Conservation (phyloP, 2,797 vertebrate species). For the Oceanodroma leucorhoa region DNA sequence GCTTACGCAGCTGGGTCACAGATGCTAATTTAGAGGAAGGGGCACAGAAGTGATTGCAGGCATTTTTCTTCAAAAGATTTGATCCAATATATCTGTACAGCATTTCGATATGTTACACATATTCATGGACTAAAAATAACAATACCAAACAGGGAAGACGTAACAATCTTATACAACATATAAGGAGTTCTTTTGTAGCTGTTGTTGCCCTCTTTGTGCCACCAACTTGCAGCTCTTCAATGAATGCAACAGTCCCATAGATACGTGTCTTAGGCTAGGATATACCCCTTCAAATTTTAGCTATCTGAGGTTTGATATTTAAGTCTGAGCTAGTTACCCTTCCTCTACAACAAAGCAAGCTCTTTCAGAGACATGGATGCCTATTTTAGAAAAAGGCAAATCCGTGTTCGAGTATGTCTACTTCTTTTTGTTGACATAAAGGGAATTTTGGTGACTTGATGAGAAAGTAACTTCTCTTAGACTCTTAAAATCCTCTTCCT, state of each 20-base stretch:
- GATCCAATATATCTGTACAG: neutral
- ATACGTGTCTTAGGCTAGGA: neutral
- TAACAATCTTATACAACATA: neutral
- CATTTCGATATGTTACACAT: neutral
- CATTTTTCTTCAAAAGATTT: neutral
- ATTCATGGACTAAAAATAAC: neutral
- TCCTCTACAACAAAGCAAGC: neutral
- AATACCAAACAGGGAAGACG: neutral
- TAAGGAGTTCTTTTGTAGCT: neutral
- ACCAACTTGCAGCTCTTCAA: neutral
- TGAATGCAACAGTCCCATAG: neutral
- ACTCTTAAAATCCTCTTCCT: neutral
- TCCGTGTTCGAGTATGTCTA: neutral
- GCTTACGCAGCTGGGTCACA: constrained; percentile 29
- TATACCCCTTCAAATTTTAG: neutral
- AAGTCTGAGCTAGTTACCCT: neutral
- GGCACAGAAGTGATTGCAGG: neutral
- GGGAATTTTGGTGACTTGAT: neutral
- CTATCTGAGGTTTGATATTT: neutral
- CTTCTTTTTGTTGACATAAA: neutral
- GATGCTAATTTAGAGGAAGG: constrained; percentile 19
- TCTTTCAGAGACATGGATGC: neutral
- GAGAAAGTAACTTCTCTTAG: neutral
- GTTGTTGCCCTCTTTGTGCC: neutral
- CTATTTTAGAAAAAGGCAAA: neutral